Evolutionary conservation across 2,888 invertebrate species (phyloP), one percentile per base, ranked within the genome.

Genomic region (Electrophaes corylata): DNA sequence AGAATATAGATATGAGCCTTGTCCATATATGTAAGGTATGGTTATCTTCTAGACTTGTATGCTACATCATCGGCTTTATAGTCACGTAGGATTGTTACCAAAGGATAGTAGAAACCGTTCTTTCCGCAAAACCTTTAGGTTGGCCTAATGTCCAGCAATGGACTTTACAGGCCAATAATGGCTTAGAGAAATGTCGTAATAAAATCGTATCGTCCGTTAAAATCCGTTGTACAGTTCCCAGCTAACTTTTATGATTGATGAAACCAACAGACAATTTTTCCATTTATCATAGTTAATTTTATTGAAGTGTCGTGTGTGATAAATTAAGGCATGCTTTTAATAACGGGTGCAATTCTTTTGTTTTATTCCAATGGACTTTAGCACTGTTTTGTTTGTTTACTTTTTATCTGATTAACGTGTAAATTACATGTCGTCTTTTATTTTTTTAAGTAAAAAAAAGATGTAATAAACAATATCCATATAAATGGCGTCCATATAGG

Each of bases 231-330:
- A 67, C 70, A 79, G 77, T 78, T 78, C 72, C 72, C 68, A 76
- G 78, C 81, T 79, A 83, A 83, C 79, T 81, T 78, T 69, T 59
- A 81, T 91, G 90, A 91, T 91, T 86, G 86, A 91, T 91, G 89
- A 79, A 72, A 64, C 57, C 50, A 54, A 69, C 69, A 72, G 82
- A 83, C 84, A 78, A 83, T 83, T 86, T 88, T 88, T 87, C 82
- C 87, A 91, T 91, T 88, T 76, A 89, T 91, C 91, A 91, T 84
- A 72, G 88, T 89, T 90, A 89, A 88, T 89, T 86, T 88, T 85
- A 88, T 88, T 85, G 87, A 79, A 84, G 85, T 84, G 83, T 86
- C 87, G 74, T 78, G 64, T 81, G 72, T 81, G 82, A 81, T 80
- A 78, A 81, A 79, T 81, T 79, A 79, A 75, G 81, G 75, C 73